Evolutionary conservation across 2,888 invertebrate genomes (phyloP), one percentile per base, ranked within the genome.

Genomic region (Brenthis ino): DNA sequence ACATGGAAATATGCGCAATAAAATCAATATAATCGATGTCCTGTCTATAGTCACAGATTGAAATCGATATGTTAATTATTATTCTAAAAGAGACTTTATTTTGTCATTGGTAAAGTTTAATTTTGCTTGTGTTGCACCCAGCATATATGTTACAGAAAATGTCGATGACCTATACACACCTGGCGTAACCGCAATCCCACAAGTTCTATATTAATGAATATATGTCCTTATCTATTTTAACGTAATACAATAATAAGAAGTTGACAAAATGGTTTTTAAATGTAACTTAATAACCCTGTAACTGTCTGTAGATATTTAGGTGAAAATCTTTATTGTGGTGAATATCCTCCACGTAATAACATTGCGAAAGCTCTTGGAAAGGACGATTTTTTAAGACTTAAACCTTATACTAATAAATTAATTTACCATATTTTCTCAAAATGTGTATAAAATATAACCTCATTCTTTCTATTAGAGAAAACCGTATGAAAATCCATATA

Each of bases 111-210:
- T 72, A 74, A 64, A 66, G 69, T 67, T 60, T 24, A 70, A 50
- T 69, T 69, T 74, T 28, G 20, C 47, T 57, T 65, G 64, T 6
- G 33, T n/a, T n/a, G 8, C 53, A 1, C 48, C 33, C 47, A 61
- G 72, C 55, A 70, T 74, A 74, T 75, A 74, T 72, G 79, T 73
- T 75, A 77, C 74, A 76, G 76, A 74, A 64, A 76, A 79, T 77
- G 79, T 79, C 79, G 79, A 78, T 79, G 79, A 79, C 79, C 79
- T 72, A 77, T 65, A 76, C 76, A 75, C 79, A 79, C 79, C 79
- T 79, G 79, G 77, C 76, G 72, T 69, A 79, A 79, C 79, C 78
- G 76, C 79, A 77, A 77, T 76, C 74, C 74, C 75, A 79, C 79
- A 73, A 75, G 73, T 71, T 71, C 74, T 74, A 65, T 74, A 64